These are phyloP conservation scores for Notiomystis cincta DNA, from an alignment of 2,113 vertebrate genomes.

Conservation along the genomic window DNA sequence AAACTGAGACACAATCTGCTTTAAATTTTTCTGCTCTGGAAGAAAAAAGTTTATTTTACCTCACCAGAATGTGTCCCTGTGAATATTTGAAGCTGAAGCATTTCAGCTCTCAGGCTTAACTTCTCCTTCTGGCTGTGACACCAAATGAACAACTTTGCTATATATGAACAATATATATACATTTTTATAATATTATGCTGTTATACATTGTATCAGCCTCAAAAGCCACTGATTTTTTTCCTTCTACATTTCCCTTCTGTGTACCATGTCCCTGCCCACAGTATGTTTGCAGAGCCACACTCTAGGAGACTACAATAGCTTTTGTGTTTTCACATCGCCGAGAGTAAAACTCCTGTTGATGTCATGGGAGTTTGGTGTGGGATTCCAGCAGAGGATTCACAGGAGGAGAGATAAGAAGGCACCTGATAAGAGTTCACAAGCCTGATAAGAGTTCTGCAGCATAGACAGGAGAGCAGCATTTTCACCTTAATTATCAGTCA, in stretches of 20 bases:
- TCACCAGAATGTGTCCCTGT: background rate
- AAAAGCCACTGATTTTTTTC: background rate
- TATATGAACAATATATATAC: background rate
- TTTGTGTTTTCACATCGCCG: background rate
- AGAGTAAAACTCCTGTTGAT: background rate
- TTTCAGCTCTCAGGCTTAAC: background rate
- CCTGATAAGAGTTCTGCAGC: background rate
- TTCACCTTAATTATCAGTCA: constrained; percentile 56
- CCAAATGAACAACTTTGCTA: background rate
- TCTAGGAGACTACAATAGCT: background rate
- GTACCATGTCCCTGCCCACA: background rate
- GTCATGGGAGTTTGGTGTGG: background rate
- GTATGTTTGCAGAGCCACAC: background rate
- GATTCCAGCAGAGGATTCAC: background rate
- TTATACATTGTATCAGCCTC: background rate
- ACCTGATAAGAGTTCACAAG: background rate
- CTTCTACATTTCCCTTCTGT: background rate
- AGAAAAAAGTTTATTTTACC: background rate
- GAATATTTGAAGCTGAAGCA: background rate
- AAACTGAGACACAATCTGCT: background rate
- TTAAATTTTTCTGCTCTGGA: background rate
- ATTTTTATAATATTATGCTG: background rate
- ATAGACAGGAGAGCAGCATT: background rate
- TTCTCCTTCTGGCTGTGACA: background rate
- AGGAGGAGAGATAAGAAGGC: constrained; percentile 2